These are phyloP conservation scores for Epinephelus moara DNA, from an alignment of 2,113 vertebrate genomes.

Conservation along the genomic window DNA sequence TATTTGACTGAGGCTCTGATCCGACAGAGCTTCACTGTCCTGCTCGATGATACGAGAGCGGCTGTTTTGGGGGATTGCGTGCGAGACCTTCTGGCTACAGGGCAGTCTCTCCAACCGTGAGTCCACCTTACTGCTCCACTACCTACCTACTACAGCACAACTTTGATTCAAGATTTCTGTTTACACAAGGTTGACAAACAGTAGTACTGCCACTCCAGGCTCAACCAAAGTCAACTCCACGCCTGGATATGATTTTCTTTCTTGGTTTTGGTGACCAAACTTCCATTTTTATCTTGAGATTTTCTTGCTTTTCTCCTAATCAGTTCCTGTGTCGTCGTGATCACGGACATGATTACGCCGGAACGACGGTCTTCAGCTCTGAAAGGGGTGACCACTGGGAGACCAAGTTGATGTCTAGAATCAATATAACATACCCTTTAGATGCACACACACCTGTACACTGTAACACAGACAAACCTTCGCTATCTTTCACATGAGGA, in stretches of 20 bases:
- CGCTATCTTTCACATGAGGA: neutral
- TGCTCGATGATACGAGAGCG: neutral
- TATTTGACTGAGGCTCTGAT: constrained; percentile 34
- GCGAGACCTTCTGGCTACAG: constrained; percentile 37
- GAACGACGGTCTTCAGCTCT: constrained; percentile 14
- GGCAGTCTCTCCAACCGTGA: constrained; percentile 26
- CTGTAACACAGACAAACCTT: constrained; percentile 2
- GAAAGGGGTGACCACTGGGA: neutral
- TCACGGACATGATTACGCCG: neutral
- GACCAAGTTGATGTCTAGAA: constrained; percentile 4
- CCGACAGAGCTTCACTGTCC: neutral
- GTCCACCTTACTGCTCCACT: constrained; percentile 40
- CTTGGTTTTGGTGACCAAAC: constrained; percentile 56
- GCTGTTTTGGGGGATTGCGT: constrained; percentile 32
- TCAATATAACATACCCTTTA: neutral
- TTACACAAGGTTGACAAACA: constrained; percentile 44
- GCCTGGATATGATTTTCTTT: constrained; percentile 5
- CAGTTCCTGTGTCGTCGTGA: neutral
- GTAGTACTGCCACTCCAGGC: constrained; percentile 58
- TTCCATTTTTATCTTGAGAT: constrained; percentile 5
- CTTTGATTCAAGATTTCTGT: constrained; percentile 49
- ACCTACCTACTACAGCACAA: constrained; percentile 62
- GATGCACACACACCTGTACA: neutral
- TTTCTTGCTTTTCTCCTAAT: constrained; percentile 8
- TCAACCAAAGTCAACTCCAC: constrained; percentile 63